Evolutionary conservation across 1,140 invertebrate genomes (phyloP).

Genomic region (Luehdorfia chinensis): DNA sequence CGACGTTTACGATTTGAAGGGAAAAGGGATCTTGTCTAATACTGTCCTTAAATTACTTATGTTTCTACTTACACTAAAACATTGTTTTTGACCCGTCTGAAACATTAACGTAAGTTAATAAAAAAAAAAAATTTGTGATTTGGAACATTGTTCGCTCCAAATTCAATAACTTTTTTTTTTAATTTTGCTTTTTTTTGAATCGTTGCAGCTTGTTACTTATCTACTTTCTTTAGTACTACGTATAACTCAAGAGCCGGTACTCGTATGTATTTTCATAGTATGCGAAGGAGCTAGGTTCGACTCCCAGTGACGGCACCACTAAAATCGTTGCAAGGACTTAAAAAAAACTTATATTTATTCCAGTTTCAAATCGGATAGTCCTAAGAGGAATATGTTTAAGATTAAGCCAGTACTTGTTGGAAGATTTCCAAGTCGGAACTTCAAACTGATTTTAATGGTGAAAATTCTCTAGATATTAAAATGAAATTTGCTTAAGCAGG

Average conservation of each 20-base stretch:
- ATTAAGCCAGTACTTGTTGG: constrained; percentile 7
- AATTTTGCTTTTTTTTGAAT: too few species aligned
- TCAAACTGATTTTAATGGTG: constrained; percentile 8
- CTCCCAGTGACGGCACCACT: too few species aligned
- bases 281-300: too few species aligned
- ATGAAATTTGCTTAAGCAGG: background rate
- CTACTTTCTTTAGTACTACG: too few species aligned
- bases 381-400: constrained; percentile 4
- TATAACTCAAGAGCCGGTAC: too few species aligned
- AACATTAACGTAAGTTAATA: too few species aligned
- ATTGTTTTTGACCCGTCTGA: too few species aligned
- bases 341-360: background rate
- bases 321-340: background rate
- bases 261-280: too few species aligned
- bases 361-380: constrained; percentile 1
- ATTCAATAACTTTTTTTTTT: too few species aligned
- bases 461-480: background rate
- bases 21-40: background rate
- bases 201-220: too few species aligned
- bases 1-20: constrained; percentile 14
- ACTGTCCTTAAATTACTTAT: background rate
- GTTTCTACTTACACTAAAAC: background rate
- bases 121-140: too few species aligned
- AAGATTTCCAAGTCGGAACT: background rate
- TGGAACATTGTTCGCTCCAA: too few species aligned